phyloP scores from a whole-genome alignment of 2,113 vertebrate species.

The Stictonetta naevosa region DNA sequence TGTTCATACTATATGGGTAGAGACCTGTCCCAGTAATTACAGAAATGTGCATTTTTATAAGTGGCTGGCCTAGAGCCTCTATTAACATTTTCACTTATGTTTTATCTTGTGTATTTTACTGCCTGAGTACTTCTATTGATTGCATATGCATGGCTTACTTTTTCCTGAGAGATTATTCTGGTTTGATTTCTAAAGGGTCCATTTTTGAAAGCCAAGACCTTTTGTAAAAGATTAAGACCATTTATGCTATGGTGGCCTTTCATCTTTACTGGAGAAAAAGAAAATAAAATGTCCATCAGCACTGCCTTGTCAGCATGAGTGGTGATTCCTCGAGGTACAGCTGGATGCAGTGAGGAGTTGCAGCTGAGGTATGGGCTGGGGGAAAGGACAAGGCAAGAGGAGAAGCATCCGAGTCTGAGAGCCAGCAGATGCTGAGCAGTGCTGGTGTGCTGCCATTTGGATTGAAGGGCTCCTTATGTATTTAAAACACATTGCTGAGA shows the following conservation, averaged over 20 bases:
- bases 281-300: neutral
- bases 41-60: neutral
- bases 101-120: neutral
- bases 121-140: neutral
- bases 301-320: neutral
- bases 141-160: neutral
- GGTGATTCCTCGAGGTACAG: neutral
- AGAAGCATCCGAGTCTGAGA: neutral
- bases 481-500: neutral
- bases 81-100: slow-evolving; percentile 22
- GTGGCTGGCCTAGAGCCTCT: neutral
- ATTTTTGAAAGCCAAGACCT: neutral
- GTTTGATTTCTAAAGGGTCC: neutral
- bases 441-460: neutral
- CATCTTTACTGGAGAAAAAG: neutral
- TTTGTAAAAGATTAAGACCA: neutral
- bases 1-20: neutral
- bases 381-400: neutral
- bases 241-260: neutral
- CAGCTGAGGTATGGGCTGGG: neutral
- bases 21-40: neutral
- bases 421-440: neutral
- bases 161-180: neutral
- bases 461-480: neutral
- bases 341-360: neutral